Evolutionary conservation across 2,113 vertebrate species (phyloP).

Genomic region (Coturnix japonica): DNA sequence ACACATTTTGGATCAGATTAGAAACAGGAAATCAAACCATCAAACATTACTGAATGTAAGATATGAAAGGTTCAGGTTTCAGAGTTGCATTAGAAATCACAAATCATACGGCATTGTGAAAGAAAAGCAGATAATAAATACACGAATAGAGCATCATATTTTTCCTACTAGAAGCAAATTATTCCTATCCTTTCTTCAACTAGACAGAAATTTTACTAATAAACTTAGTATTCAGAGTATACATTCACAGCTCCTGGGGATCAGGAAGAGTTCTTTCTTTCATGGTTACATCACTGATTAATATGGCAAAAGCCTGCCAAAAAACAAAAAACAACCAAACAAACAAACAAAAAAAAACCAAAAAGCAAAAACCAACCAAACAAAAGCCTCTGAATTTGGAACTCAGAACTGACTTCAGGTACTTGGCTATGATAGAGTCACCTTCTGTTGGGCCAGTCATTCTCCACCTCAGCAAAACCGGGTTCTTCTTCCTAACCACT

Average conservation of each 20-base stretch:
- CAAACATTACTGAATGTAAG: neutral
- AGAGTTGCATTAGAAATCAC: neutral
- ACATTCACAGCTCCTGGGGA: neutral
- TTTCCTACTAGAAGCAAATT: neutral
- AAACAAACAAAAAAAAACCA: neutral
- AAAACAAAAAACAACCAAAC: neutral
- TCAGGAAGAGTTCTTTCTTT: neutral
- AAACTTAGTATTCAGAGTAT: neutral
- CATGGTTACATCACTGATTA: neutral
- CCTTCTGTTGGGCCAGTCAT: neutral
- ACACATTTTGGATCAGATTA: constrained; percentile 26
- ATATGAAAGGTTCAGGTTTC: neutral
- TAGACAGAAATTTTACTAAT: neutral
- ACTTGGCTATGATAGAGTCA: neutral
- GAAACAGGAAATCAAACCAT: constrained; percentile 45
- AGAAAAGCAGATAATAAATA: constrained; percentile 7
- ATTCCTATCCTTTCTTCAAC: neutral
- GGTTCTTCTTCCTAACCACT: neutral
- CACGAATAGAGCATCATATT: neutral
- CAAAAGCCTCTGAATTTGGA: neutral
- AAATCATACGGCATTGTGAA: constrained; percentile 40
- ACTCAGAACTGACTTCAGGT: neutral
- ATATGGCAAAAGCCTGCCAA: neutral
- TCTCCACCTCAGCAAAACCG: neutral
- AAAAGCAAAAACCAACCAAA: neutral